phyloP scores from a whole-genome alignment of 1,140 invertebrate species.

The Drosophila repleta region DNA sequence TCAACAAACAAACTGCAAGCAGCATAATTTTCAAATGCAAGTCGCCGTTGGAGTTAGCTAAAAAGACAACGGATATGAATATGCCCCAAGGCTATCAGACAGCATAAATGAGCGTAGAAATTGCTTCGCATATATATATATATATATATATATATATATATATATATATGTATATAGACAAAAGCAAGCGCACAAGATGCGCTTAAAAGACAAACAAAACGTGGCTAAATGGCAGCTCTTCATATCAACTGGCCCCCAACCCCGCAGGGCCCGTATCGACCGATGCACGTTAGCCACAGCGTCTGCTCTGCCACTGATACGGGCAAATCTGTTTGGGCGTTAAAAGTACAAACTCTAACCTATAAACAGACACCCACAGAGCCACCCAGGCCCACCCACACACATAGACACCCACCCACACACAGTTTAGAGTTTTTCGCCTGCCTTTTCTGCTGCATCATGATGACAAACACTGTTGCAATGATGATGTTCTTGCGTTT shows the following conservation, averaged over 20 bases:
- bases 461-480: slow-evolving; percentile 31
- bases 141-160: background rate
- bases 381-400: background rate
- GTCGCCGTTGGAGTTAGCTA: slow-evolving; percentile 28
- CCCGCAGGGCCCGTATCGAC: slow-evolving; percentile 14
- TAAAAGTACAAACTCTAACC: slow-evolving; percentile 8
- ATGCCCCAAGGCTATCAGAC: slow-evolving; percentile 78
- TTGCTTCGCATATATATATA: slow-evolving; percentile 46
- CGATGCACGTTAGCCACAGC: slow-evolving; percentile 45
- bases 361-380: background rate
- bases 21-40: slow-evolving; percentile 32
- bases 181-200: slow-evolving; percentile 32
- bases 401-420: slow-evolving; percentile 2
- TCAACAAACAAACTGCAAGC: slow-evolving; percentile 51
- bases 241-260: background rate
- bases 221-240: slow-evolving; percentile 65
- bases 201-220: slow-evolving; percentile 71
- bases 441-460: slow-evolving; percentile 33
- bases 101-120: slow-evolving; percentile 80
- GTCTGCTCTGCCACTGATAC: slow-evolving; percentile 57
- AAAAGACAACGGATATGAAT: slow-evolving; percentile 78
- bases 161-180: slow-evolving; percentile 27
- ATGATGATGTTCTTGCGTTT: slow-evolving; percentile 25
- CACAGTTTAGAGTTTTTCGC: slow-evolving; percentile 12
- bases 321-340: slow-evolving; percentile 67